phyloP scores from a whole-genome alignment of 2,888 invertebrate species.

The Xylota segnis region DNA sequence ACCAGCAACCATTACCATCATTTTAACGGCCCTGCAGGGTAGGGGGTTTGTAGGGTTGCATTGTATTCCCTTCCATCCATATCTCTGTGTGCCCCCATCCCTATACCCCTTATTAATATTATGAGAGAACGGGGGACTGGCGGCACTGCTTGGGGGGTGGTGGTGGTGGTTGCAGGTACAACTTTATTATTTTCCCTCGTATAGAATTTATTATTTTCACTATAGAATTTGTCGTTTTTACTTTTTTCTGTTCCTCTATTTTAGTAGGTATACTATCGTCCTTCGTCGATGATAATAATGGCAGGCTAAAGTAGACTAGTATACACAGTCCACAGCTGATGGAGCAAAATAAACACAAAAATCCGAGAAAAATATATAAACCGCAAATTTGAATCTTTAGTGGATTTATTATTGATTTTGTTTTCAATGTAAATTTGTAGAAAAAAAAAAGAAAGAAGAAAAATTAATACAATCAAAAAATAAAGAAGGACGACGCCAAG shows the following conservation, averaged over 20 bases:
- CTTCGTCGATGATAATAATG: conserved; percentile 58
- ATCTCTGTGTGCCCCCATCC: conserved; percentile 32
- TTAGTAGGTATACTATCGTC: conserved; percentile 33
- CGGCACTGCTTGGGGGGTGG: background rate
- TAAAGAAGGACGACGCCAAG: conserved; percentile 36
- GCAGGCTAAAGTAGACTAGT: conserved; percentile 41
- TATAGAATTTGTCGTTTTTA: conserved; percentile 60
- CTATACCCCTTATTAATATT: conserved; percentile 68
- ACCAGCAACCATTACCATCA: conserved; percentile 71
- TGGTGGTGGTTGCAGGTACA: conserved; percentile 48
- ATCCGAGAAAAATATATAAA: background rate
- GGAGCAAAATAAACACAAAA: conserved; percentile 24
- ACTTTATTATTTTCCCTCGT: conserved; percentile 63
- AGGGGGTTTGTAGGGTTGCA: conserved; percentile 53
- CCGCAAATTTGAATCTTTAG: conserved; percentile 29
- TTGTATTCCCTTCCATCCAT: conserved; percentile 64
- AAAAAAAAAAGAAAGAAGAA: background rate
- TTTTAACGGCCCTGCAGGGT: conserved; percentile 58
- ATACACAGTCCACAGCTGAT: conserved; percentile 24
- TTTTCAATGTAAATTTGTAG: conserved; percentile 7
- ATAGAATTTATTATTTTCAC: conserved; percentile 67
- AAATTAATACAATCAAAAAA: conserved; percentile 22
- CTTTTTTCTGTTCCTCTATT: background rate
- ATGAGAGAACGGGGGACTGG: conserved; percentile 33
- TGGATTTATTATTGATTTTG: conserved; percentile 50